Conservation (phyloP, 2,888 invertebrate species). For the Tipula confusa region DNA sequence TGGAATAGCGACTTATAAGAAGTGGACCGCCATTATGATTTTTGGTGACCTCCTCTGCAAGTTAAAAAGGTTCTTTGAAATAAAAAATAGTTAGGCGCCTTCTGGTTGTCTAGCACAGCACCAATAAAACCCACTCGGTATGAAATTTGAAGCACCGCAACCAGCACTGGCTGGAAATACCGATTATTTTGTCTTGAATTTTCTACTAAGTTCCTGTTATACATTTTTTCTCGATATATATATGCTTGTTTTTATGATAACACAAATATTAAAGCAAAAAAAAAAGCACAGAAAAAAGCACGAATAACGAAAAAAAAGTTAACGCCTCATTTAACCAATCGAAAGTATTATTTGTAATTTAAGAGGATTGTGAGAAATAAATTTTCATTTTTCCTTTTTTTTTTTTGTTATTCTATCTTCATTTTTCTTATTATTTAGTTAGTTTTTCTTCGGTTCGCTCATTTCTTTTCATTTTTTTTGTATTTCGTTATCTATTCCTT, state of each 20-base stretch:
- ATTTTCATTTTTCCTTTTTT: background rate
- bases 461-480: background rate
- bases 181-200: no score
- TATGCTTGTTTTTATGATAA: background rate
- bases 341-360: slow-evolving; percentile 29
- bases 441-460: background rate
- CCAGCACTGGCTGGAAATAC: no score
- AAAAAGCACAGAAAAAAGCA: slow-evolving; percentile 21
- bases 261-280: background rate
- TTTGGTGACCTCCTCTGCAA: no score
- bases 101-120: no score
- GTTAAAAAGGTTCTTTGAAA: no score
- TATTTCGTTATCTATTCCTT: background rate
- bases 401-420: background rate
- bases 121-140: no score
- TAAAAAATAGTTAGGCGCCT: no score
- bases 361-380: slow-evolving; percentile 28
- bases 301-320: slow-evolving; percentile 27
- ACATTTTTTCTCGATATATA: no score
- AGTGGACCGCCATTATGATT: no score
- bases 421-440: background rate
- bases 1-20: no score
- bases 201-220: background rate
- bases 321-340: slow-evolving; percentile 30
- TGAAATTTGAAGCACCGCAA: no score